Conservation (phyloP, 64 coral and sea anemone species). For the Stichodactyla mertensii region DNA sequence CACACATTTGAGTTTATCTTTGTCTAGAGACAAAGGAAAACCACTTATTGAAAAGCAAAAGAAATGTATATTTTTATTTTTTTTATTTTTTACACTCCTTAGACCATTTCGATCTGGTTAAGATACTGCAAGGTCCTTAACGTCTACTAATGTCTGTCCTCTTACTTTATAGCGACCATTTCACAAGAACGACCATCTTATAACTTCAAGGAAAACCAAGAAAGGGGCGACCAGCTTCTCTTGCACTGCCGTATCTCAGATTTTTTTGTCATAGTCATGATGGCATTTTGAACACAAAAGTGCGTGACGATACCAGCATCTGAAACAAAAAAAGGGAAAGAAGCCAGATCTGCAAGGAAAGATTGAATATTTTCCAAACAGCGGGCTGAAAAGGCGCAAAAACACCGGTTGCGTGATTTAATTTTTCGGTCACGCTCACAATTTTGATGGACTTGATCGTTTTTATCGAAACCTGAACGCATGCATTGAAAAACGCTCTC, state of each 20-base stretch:
- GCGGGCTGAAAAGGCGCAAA: too few relatives aligned
- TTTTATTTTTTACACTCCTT: background rate
- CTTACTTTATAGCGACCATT: too few relatives aligned
- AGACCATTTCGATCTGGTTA: too few relatives aligned
- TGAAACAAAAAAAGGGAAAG: background rate
- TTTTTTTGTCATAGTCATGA: background rate
- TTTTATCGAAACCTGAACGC: too few relatives aligned
- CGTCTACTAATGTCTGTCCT: too few relatives aligned
- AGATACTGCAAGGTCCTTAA: too few relatives aligned
- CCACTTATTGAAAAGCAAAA: background rate
- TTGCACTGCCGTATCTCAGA: background rate
- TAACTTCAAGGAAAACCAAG: background rate
- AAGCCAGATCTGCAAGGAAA: background rate
- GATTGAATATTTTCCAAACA: too few relatives aligned
- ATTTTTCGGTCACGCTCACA: too few relatives aligned
- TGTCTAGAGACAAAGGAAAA: background rate
- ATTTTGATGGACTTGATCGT: too few relatives aligned
- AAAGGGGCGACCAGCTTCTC: background rate
- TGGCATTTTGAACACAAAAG: background rate
- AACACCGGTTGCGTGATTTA: too few relatives aligned
- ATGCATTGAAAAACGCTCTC: too few relatives aligned
- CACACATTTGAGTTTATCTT: background rate
- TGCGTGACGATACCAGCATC: background rate
- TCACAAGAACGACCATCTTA: too few relatives aligned
- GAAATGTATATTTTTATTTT: background rate